Evolutionary conservation across 2,797 vertebrate species (phyloP).

Genomic region (Sciurus carolinensis): DNA sequence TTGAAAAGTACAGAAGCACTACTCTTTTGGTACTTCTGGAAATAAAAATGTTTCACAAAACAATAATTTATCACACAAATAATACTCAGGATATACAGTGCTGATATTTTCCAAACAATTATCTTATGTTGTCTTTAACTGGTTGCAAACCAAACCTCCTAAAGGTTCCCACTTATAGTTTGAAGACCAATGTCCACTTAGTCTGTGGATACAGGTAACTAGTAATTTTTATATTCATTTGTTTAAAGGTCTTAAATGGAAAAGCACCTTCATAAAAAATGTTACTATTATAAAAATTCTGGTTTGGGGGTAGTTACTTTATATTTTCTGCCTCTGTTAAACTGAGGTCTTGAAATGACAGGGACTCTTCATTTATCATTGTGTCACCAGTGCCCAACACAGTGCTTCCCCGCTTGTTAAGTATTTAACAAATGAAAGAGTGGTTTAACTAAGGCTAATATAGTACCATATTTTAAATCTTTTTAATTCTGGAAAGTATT

Average conservation of each 20-base stretch:
- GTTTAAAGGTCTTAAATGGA: constrained; percentile 1
- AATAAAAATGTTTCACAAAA: constrained; percentile 1
- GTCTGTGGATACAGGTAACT: not conserved
- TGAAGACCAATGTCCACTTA: not conserved
- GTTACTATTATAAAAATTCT: not conserved
- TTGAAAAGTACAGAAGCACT: not conserved
- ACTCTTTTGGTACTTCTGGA: not conserved
- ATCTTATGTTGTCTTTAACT: not conserved
- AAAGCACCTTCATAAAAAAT: constrained; percentile 16
- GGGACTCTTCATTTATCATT: not conserved
- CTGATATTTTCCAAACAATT: constrained; percentile 17
- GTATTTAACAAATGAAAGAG: not conserved
- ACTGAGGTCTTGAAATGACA: not conserved
- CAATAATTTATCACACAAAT: not conserved
- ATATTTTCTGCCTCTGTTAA: constrained; percentile 23
- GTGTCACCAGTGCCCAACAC: not conserved
- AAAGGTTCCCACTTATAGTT: not conserved
- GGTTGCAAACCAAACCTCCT: constrained; percentile 17
- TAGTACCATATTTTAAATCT: not conserved
- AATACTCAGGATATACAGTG: not conserved
- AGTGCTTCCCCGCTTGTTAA: not conserved
- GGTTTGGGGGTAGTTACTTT: not conserved
- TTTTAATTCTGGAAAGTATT: not conserved
- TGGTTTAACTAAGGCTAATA: not conserved
- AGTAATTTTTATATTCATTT: constrained; percentile 21